Conservation (phyloP, 2,888 invertebrate genomes). For the Mythimna lalbum region DNA sequence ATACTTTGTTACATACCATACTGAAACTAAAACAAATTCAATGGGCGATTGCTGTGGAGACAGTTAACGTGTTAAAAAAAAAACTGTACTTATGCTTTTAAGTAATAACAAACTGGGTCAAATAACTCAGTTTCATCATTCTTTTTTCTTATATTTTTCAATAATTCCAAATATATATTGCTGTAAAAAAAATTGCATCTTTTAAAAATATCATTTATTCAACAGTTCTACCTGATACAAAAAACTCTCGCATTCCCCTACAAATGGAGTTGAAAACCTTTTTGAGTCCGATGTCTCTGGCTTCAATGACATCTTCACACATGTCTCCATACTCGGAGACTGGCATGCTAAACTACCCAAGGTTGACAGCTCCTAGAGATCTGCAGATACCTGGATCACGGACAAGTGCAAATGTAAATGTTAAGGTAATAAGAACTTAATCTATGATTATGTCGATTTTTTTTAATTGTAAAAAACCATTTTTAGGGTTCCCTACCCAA, state of each 20-base stretch:
- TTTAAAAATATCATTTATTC: slow-evolving; percentile 16
- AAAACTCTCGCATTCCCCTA: slow-evolving; percentile 64
- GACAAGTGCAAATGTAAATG: slow-evolving; percentile 68
- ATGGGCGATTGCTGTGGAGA: too few species aligned
- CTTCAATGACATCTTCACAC: slow-evolving; percentile 79
- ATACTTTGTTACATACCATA: too few species aligned
- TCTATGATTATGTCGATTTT: background rate
- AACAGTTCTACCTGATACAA: slow-evolving; percentile 73
- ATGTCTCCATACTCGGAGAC: slow-evolving; percentile 76
- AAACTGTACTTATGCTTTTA: too few species aligned
- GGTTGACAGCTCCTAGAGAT: slow-evolving; percentile 83
- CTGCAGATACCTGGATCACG: slow-evolving; percentile 78
- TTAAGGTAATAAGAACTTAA: slow-evolving; percentile 69
- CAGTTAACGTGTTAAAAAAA: too few species aligned
- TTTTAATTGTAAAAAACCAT: too few species aligned
- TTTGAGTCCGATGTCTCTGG: slow-evolving; percentile 81
- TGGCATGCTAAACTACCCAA: slow-evolving; percentile 75
- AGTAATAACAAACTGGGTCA: too few species aligned
- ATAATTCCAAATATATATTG: too few species aligned
- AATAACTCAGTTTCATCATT: too few species aligned
- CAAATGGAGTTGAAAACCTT: slow-evolving; percentile 75
- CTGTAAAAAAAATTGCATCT: background rate
- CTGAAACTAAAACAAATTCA: too few species aligned
- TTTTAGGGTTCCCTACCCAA: too few species aligned
- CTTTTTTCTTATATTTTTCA: too few species aligned